A percentile compares a stretch with the other conserved stretches of the same genome.
phyloP scores from a whole-genome alignment of 1,140 invertebrate genomes.

The Physella acuta region DNA sequence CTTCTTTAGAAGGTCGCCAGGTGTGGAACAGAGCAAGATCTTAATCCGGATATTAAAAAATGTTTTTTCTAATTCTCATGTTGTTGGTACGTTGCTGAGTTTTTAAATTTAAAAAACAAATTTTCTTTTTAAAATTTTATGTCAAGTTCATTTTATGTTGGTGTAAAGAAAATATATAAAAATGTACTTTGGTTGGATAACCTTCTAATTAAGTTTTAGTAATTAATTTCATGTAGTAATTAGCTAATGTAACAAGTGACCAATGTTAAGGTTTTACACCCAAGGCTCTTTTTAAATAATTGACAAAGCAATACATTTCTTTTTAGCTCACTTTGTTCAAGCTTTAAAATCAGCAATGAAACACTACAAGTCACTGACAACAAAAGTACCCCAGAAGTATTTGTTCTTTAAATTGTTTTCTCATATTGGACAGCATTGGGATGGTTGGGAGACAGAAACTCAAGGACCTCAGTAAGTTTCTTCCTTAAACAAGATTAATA shows the following conservation, averaged over 20 bases:
- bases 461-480: background rate
- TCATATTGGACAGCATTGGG: background rate
- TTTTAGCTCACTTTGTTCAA: background rate
- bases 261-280: too few species aligned
- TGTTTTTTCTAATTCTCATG: conserved; percentile 10
- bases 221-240: too few species aligned
- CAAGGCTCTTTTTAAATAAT: too few species aligned
- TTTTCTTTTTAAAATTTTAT: too few species aligned
- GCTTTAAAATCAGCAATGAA: background rate
- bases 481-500: background rate
- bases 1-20: background rate
- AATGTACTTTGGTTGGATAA: too few species aligned
- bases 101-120: too few species aligned
- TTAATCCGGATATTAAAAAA: background rate
- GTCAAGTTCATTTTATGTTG: too few species aligned
- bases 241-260: too few species aligned
- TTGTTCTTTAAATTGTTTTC: conserved; percentile 5
- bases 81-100: background rate
- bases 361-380: background rate
- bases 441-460: conserved; percentile 8
- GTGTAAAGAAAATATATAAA: too few species aligned
- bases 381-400: background rate
- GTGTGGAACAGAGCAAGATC: conserved; percentile 10
- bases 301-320: too few species aligned
- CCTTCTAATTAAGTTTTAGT: too few species aligned